Base-by-base conservation (phyloP, 2,888 invertebrate genomes). In the Morpho deidamia region DNA sequence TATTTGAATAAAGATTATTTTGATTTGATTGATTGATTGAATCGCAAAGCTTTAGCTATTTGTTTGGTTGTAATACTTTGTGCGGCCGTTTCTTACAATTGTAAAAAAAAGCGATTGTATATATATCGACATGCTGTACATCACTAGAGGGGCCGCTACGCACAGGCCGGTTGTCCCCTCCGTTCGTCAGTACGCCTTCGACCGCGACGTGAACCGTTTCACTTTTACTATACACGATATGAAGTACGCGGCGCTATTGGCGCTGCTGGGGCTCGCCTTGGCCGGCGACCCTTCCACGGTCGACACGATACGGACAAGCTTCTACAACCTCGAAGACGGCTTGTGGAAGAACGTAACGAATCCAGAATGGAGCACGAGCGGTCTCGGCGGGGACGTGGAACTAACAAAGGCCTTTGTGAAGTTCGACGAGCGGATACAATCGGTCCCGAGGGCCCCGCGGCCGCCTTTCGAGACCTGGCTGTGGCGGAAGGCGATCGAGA, bases 401-500 rank as follows among this genome's bases (percentile, higher is more conserved):
- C 72, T 94, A 44, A 91, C 94, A 63, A 86, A 88, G 67, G 83
- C 83, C 46, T 93, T 92, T 72, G 86, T 91, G 58, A 72, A 73
- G 11, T 89, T 93, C 65, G 91, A 92, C 59, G 89, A 92, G 58
- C 72, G 74, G 14, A 65, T 93, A 12, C 87, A 91, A 49, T 60
- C 68, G 40, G 65, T 83, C 44, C 80, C 81, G 47, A 64, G 64
- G 51, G 58, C 74, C 34, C 74, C 74, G 47, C 69, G 80, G 32
- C 74, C 80, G 9, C 68, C 74, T 32, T 56, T 83, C 32, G 65
- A 72, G 32, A 71, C 92, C 7, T 94, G 94, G 91, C 78, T 93
- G 58, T 95, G 95, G 93, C 90, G 84, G 37, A 84, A 91, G 51
- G 85, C 93, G 1, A 87, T 92, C 55, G 86, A 91, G 35, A 93